Evolutionary conservation across 2,888 invertebrate species (phyloP).

Genomic region (Thymelicus lineola): DNA sequence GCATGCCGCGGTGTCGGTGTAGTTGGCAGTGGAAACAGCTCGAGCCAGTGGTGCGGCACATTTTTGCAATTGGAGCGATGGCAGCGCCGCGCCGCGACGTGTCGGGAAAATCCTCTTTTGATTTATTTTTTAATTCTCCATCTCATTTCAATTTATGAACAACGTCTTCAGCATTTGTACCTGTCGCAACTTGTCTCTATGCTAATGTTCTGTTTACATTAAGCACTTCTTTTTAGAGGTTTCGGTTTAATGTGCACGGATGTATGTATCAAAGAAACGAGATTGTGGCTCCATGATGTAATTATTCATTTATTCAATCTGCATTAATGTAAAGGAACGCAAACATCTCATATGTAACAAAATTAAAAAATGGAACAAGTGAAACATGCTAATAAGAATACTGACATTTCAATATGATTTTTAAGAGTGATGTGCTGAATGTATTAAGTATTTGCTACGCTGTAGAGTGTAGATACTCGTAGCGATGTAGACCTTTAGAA

Average conservation of each 20-base stretch:
- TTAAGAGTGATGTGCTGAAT: too few species aligned
- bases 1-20: neutral
- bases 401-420: too few species aligned
- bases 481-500: too few species aligned
- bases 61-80: constrained; percentile 75
- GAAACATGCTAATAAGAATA: too few species aligned
- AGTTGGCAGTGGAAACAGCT: constrained; percentile 44
- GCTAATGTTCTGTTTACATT: constrained; percentile 58
- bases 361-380: neutral
- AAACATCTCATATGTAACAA: neutral
- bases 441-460: too few species aligned
- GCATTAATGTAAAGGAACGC: neutral
- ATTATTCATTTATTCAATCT: constrained; percentile 10
- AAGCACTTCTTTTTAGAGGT: constrained; percentile 2
- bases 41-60: constrained; percentile 50
- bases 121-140: constrained; percentile 84
- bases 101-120: constrained; percentile 81
- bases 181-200: constrained; percentile 71
- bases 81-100: constrained; percentile 62
- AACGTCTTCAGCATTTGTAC: constrained; percentile 68
- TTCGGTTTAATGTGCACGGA: constrained; percentile 13
- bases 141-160: constrained; percentile 81
- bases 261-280: neutral
- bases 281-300: neutral
- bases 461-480: too few species aligned